phyloP scores from a whole-genome alignment of 2,797 vertebrate genomes.

The Protosalanx chinensis region DNA sequence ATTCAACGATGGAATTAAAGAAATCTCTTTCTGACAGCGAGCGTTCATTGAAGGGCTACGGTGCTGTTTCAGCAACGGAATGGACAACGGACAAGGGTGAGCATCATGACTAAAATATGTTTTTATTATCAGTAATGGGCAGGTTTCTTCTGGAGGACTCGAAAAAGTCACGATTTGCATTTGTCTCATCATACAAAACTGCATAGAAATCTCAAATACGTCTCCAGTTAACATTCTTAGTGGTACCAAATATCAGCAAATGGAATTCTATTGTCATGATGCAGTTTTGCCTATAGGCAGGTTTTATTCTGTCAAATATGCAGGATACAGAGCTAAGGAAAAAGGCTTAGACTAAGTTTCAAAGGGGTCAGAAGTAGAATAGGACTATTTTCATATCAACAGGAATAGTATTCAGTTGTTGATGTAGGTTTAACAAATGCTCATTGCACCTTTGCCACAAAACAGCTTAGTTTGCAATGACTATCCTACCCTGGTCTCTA shows the following conservation, averaged over 20 bases:
- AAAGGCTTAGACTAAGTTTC: no score
- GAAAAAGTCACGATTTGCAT: no score
- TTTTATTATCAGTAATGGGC: background rate
- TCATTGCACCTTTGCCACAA: no score
- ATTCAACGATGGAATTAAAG: constrained; percentile 82
- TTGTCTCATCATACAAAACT: no score
- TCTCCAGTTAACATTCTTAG: background rate
- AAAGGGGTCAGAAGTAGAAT: no score
- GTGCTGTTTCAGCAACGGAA: constrained; percentile 89
- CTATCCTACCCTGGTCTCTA: background rate
- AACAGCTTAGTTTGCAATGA: no score
- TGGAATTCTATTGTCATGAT: background rate
- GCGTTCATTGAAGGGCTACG: constrained; percentile 84
- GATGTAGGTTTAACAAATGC: background rate
- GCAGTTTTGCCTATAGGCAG: background rate
- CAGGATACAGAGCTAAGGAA: no score
- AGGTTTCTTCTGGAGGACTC: no score
- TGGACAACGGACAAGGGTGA: constrained; percentile 84
- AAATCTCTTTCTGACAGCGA: constrained; percentile 86
- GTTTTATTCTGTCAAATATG: background rate
- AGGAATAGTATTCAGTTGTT: background rate
- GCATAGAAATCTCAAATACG: no score
- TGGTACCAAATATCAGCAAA: no score
- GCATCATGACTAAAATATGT: constrained; percentile 9
- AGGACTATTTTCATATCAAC: background rate